These are phyloP conservation scores for Oxyscelio sp. DNA, from an alignment of 2,888 invertebrate genomes.

Conservation along the genomic window DNA sequence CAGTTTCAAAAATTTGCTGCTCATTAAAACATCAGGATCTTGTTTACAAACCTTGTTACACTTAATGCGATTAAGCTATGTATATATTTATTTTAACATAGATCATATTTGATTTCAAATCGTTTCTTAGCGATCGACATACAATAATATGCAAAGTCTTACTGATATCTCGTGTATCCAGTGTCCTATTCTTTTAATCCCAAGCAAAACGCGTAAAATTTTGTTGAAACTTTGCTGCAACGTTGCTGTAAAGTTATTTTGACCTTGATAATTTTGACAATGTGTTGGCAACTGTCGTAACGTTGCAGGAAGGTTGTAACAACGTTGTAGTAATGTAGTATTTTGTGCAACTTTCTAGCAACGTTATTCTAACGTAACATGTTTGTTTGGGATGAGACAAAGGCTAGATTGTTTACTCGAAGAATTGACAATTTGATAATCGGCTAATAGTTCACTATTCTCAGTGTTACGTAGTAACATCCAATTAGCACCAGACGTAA, in stretches of 20 bases:
- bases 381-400: background rate
- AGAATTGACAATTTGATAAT: background rate
- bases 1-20: background rate
- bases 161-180: conserved; percentile 59
- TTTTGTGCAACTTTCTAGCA: too few relatives aligned
- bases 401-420: conserved; percentile 11
- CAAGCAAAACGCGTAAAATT: too few relatives aligned
- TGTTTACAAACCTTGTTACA: conserved; percentile 54
- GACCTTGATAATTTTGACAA: too few relatives aligned
- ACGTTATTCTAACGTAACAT: too few relatives aligned
- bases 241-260: too few relatives aligned
- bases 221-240: too few relatives aligned
- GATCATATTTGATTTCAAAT: conserved; percentile 41
- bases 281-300: too few relatives aligned
- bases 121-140: conserved; percentile 4
- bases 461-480: conserved; percentile 29
- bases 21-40: conserved; percentile 1
- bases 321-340: too few relatives aligned
- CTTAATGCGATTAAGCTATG: conserved; percentile 46
- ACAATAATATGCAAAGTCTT: conserved; percentile 43
- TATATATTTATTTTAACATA: conserved; percentile 18
- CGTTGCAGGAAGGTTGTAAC: too few relatives aligned
- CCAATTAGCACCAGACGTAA: conserved; percentile 12
- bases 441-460: background rate
- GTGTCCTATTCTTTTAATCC: conserved; percentile 53